Evolutionary conservation across 2,797 vertebrate species (phyloP).

Genomic region (Clarias platycephalus): DNA sequence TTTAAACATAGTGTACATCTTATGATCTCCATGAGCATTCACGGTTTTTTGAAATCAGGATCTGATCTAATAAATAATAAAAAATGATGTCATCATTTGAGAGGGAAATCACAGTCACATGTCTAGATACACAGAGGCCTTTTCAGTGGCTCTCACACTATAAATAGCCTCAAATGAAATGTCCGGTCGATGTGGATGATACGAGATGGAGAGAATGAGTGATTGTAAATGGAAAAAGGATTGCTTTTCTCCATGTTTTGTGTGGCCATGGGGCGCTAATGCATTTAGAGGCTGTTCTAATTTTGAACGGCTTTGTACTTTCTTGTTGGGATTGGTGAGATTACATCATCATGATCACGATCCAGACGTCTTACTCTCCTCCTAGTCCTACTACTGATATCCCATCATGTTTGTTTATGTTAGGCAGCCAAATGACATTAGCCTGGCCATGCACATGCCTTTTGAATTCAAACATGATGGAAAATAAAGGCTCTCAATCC

Average conservation of each 20-base stretch:
- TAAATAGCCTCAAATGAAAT: constrained; percentile 46
- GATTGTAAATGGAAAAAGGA: constrained; percentile 31
- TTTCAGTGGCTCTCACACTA: constrained; percentile 43
- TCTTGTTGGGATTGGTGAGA: not conserved
- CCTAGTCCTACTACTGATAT: not conserved
- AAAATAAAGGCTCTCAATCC: constrained; percentile 22
- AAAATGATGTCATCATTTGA: not conserved
- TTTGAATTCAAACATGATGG: constrained; percentile 36
- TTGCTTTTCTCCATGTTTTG: constrained; percentile 12
- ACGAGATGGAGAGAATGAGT: constrained; percentile 25
- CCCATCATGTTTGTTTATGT: not conserved
- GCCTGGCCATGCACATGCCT: not conserved
- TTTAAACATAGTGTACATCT: not conserved
- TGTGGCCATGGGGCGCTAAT: not conserved
- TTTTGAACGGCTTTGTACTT: constrained; percentile 5
- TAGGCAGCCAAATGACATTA: not conserved
- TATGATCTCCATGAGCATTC: not conserved
- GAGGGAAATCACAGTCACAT: constrained; percentile 29
- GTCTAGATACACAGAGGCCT: constrained; percentile 25
- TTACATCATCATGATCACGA: not conserved
- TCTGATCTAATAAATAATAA: not conserved
- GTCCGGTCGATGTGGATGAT: constrained; percentile 34
- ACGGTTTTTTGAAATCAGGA: not conserved
- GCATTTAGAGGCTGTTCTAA: constrained; percentile 12
- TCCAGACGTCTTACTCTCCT: not conserved